These are phyloP conservation scores for Lagria hirta DNA, from an alignment of 2,888 invertebrate species.

Conservation along the genomic window DNA sequence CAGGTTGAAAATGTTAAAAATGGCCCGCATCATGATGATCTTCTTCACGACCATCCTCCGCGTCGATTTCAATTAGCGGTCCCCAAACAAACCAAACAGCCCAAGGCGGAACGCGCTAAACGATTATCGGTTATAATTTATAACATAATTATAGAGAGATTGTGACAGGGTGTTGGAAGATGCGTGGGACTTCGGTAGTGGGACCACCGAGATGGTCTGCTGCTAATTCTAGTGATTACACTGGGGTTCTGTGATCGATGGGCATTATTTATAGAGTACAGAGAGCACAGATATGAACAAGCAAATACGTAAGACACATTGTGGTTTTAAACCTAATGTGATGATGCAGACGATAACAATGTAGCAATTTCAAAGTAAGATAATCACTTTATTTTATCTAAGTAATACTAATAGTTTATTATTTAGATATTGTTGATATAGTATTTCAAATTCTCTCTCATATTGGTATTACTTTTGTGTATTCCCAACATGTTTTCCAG, in stretches of 20 bases:
- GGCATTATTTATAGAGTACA: slow-evolving; percentile 39
- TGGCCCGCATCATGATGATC: slow-evolving; percentile 20
- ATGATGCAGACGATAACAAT: no score
- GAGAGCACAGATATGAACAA: no score
- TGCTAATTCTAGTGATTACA: slow-evolving; percentile 62
- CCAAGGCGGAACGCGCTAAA: slow-evolving; percentile 42
- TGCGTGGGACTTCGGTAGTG: slow-evolving; percentile 53
- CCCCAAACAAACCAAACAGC: slow-evolving; percentile 40
- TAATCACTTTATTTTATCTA: no score
- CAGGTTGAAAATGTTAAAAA: no score
- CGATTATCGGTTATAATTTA: slow-evolving; percentile 54
- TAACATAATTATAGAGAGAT: slow-evolving; percentile 55
- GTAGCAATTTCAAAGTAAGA: no score
- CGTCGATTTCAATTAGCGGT: slow-evolving; percentile 54
- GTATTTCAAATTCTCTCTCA: no score
- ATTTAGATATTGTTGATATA: no score
- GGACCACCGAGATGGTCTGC: slow-evolving; percentile 46
- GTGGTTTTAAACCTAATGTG: no score
- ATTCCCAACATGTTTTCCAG: no score
- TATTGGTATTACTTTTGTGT: no score
- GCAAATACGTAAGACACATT: no score
- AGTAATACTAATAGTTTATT: no score
- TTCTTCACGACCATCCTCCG: slow-evolving; percentile 21
- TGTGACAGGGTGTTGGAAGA: slow-evolving; percentile 53
- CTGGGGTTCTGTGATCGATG: slow-evolving; percentile 44